Conservation (phyloP, 2,113 vertebrate species). For the Clarias gariepinus region DNA sequence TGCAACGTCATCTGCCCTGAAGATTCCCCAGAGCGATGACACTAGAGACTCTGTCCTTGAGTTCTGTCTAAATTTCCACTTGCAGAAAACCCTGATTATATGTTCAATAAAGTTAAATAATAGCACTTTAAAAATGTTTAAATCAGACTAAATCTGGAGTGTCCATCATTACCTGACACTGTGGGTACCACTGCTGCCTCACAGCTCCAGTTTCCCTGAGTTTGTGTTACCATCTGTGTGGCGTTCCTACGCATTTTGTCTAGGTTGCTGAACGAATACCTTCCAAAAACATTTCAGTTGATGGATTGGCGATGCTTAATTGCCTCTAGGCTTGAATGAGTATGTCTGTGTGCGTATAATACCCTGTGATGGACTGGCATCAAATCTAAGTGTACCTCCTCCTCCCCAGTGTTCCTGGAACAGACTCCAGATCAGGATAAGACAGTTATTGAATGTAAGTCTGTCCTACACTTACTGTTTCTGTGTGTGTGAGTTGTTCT, state of each 20-base stretch:
- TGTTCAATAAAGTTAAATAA: neutral
- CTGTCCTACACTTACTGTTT: neutral
- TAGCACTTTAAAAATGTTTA: neutral
- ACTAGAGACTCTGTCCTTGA: neutral
- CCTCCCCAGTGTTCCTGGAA: neutral
- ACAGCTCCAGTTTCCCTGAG: neutral
- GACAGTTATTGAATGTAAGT: neutral
- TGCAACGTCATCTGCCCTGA: neutral
- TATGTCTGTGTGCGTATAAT: neutral
- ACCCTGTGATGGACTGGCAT: neutral
- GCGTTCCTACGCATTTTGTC: neutral
- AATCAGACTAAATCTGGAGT: neutral
- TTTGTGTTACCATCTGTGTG: neutral
- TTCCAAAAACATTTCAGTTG: neutral
- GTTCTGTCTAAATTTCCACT: neutral
- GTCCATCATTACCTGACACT: neutral
- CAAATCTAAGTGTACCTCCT: neutral
- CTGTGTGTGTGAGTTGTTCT: neutral
- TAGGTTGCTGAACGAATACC: neutral
- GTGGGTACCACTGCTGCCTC: neutral
- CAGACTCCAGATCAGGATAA: neutral
- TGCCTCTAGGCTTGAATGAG: neutral
- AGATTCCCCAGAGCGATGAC: neutral
- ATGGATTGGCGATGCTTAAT: neutral
- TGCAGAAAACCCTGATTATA: neutral